Evolutionary conservation across 2,888 invertebrate species (phyloP).

Genomic region (Pseudanteris insignis): DNA sequence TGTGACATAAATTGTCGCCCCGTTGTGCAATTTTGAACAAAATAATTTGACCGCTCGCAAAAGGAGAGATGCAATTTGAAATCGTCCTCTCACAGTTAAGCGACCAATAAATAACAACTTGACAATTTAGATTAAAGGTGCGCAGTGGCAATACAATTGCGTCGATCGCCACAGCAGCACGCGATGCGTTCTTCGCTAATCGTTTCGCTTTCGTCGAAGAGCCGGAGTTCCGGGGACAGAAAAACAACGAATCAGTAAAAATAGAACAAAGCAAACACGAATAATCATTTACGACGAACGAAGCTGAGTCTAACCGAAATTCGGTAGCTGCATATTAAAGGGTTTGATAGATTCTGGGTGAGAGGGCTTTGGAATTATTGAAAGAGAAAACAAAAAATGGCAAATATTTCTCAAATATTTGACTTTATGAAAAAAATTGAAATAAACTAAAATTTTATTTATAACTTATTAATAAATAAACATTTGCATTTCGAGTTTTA

Average conservation of each 20-base stretch:
- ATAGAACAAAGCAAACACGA: conserved; percentile 5
- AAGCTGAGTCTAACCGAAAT: conserved; percentile 3
- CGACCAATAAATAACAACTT: conserved; percentile 8
- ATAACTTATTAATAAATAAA: too few species aligned
- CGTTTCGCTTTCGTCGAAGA: conserved; percentile 31
- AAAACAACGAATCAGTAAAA: conserved; percentile 22
- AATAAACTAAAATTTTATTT: too few species aligned
- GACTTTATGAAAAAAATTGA: too few species aligned
- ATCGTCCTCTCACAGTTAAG: conserved; percentile 6
- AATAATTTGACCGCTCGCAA: too few species aligned
- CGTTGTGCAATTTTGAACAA: too few species aligned
- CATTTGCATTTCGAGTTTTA: too few species aligned
- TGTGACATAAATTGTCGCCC: too few species aligned
- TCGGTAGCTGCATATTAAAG: conserved; percentile 43
- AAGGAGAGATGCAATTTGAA: too few species aligned
- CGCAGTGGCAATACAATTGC: conserved; percentile 15
- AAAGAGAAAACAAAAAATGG: too few species aligned
- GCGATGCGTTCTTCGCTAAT: conserved; percentile 29
- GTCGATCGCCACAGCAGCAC: conserved; percentile 13
- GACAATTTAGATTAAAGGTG: conserved; percentile 18
- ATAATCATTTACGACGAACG: conserved; percentile 19
- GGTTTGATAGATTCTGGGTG: conserved; percentile 54
- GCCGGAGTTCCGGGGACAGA: conserved; percentile 8
- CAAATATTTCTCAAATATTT: too few species aligned
- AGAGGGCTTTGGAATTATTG: too few species aligned